Evolutionary conservation across 2,113 vertebrate species (phyloP).

Genomic region (Typhlomys cinereus): DNA sequence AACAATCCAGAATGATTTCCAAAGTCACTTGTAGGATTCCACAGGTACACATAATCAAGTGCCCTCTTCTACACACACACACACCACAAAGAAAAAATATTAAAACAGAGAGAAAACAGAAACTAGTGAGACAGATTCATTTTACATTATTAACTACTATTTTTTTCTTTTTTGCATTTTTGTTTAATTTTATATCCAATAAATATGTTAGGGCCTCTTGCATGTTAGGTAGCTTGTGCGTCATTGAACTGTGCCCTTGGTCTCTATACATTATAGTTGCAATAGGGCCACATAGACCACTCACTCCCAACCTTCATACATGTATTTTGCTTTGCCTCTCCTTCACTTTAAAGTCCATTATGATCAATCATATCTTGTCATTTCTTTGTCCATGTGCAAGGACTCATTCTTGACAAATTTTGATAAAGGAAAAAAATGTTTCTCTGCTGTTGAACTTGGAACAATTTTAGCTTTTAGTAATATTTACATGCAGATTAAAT

Average conservation of each 20-base stretch:
- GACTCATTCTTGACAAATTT: not conserved
- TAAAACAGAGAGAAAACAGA: not conserved
- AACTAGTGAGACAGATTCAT: not conserved
- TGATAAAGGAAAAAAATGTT: not conserved
- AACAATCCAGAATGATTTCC: too few relatives aligned
- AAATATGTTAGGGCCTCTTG: not conserved
- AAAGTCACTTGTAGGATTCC: too few relatives aligned
- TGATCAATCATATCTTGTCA: not conserved
- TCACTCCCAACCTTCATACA: fast-evolving
- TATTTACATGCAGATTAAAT: not conserved
- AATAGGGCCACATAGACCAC: not conserved
- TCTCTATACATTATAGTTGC: not conserved
- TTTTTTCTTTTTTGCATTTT: not conserved
- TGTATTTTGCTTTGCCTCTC: not conserved
- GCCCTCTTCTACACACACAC: too few relatives aligned
- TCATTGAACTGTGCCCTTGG: too few relatives aligned
- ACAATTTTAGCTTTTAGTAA: not conserved
- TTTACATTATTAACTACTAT: not conserved
- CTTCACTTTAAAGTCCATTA: not conserved
- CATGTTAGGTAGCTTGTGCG: not conserved
- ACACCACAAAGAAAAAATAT: too few relatives aligned
- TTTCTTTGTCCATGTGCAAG: not conserved
- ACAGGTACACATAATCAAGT: too few relatives aligned
- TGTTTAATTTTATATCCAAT: not conserved
- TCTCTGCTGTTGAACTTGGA: not conserved